Evolutionary conservation across 2,797 vertebrate genomes (phyloP).

Genomic region (Gastrophryne carolinensis): DNA sequence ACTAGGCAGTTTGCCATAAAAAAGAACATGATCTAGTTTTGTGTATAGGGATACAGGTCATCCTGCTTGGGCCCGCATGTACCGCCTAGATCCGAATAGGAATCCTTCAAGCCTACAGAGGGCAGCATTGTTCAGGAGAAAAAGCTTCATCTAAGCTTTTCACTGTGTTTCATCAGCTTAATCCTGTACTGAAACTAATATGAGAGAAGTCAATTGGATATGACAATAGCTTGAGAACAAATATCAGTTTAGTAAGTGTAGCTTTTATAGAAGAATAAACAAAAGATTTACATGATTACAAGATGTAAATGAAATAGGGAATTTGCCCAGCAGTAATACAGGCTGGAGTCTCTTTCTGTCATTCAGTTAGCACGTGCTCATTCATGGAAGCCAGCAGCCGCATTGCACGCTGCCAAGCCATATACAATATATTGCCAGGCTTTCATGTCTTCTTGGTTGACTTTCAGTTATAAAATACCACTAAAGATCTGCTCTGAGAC

Average conservation of each 20-base stretch:
- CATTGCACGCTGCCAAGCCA: not conserved
- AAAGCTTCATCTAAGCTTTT: not conserved
- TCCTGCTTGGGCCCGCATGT: too few species aligned
- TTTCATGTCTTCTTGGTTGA: not conserved
- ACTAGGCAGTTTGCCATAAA: too few species aligned
- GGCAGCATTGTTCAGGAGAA: slow-evolving; percentile 24
- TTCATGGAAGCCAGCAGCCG: not conserved
- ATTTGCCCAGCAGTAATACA: slow-evolving; percentile 2
- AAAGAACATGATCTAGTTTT: too few species aligned
- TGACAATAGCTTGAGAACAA: not conserved
- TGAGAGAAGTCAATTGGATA: not conserved
- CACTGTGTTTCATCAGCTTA: not conserved
- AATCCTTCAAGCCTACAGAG: slow-evolving; percentile 15
- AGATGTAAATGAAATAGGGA: not conserved
- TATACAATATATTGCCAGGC: not conserved
- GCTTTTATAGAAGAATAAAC: too few species aligned
- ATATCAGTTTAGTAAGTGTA: not conserved
- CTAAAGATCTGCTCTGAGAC: too few species aligned
- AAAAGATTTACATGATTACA: too few species aligned
- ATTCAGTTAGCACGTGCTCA: not conserved
- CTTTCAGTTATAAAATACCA: not conserved
- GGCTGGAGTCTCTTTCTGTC: not conserved
- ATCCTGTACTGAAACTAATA: not conserved
- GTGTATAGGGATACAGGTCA: too few species aligned
- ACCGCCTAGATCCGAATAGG: too few species aligned